These are phyloP conservation scores for Flexamia atlantica DNA, from an alignment of 2,888 invertebrate species.

Conservation along the genomic window DNA sequence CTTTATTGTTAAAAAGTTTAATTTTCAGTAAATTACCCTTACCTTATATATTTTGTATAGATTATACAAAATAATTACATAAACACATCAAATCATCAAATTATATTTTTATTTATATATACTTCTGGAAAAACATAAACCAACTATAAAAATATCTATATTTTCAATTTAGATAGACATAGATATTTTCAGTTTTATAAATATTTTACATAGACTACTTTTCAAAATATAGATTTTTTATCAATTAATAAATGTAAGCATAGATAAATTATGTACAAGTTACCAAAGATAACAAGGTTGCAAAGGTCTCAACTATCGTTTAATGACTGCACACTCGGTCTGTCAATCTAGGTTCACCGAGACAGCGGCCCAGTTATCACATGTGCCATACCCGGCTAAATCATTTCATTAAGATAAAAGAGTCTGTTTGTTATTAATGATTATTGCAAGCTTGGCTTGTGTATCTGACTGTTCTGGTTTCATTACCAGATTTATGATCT, in stretches of 20 bases:
- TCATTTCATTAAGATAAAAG: neutral
- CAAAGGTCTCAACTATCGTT: slow-evolving; percentile 4
- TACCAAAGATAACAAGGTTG: neutral
- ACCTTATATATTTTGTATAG: no score
- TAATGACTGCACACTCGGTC: neutral
- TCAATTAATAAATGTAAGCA: neutral
- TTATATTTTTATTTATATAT: no score
- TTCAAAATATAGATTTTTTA: no score
- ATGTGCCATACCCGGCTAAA: neutral
- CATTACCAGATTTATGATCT: neutral
- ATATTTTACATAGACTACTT: no score
- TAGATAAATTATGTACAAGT: neutral
- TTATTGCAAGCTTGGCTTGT: neutral
- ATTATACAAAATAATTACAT: no score
- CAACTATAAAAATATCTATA: no score
- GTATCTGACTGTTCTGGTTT: slow-evolving; percentile 3
- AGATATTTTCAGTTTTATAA: no score
- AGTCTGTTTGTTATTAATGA: neutral
- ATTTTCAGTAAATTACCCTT: no score
- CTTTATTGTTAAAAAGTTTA: no score
- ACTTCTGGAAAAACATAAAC: no score
- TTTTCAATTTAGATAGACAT: no score
- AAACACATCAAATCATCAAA: no score
- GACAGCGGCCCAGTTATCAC: neutral
- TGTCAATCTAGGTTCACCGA: neutral